These are phyloP conservation scores for Callopanchax toddi DNA, from an alignment of 2,113 vertebrate genomes.

Conservation along the genomic window DNA sequence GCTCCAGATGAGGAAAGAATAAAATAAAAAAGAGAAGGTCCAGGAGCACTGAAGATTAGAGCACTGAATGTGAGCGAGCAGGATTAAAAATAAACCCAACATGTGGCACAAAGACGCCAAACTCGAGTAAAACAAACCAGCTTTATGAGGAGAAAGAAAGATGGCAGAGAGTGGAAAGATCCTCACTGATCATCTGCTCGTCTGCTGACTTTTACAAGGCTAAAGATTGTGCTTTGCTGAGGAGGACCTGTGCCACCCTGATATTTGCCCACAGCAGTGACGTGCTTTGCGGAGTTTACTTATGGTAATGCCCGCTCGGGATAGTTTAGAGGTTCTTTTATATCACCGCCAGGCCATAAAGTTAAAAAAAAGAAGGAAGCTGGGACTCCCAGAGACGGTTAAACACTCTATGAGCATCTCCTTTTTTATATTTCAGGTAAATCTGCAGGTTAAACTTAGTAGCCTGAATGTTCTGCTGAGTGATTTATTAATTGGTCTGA, in stretches of 20 bases:
- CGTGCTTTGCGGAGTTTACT: constrained; percentile 74
- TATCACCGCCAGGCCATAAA: constrained; percentile 62
- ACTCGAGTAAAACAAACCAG: background rate
- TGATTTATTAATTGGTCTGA: too few species aligned
- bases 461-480: too few species aligned
- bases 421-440: background rate
- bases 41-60: constrained; percentile 18
- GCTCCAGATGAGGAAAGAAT: background rate
- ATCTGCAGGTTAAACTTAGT: background rate
- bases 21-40: background rate
- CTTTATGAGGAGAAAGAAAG: constrained; percentile 11
- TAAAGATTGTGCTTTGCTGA: constrained; percentile 35
- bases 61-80: constrained; percentile 4
- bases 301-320: constrained; percentile 71
- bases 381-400: constrained; percentile 53
- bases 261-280: constrained; percentile 69
- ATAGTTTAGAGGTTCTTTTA: constrained; percentile 74
- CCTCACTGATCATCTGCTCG: constrained; percentile 28
- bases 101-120: constrained; percentile 20
- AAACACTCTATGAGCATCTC: constrained; percentile 46
- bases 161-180: constrained; percentile 27
- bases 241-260: constrained; percentile 63
- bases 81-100: constrained; percentile 25
- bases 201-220: constrained; percentile 37
- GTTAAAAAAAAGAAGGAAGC: constrained; percentile 46